Evolutionary conservation across 1,140 invertebrate species (phyloP).

Genomic region (Oppia nitens): DNA sequence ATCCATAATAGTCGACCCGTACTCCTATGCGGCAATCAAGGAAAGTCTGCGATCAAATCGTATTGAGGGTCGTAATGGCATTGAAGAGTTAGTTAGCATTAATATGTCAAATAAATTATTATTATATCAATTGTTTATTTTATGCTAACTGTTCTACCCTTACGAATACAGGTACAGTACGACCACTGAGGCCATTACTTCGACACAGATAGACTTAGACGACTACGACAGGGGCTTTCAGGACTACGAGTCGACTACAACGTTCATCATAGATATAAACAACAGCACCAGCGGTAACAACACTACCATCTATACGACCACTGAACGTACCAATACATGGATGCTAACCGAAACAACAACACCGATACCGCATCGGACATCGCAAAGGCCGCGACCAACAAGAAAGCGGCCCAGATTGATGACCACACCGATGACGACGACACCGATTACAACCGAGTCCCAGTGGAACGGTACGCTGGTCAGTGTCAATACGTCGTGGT

Average conservation of each 20-base stretch:
- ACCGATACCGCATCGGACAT: too few species aligned
- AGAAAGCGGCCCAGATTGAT: neutral
- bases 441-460: neutral
- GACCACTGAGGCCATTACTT: neutral
- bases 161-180: too few species aligned
- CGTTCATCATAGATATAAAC: too few species aligned
- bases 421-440: neutral
- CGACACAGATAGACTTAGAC: neutral
- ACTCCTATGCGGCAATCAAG: neutral
- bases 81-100: conserved; percentile 12
- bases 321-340: neutral
- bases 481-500: neutral
- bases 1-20: conserved; percentile 8
- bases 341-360: neutral
- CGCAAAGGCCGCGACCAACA: neutral
- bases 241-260: too few species aligned
- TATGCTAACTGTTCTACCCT: too few species aligned
- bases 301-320: neutral
- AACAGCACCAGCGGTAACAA: neutral
- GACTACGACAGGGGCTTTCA: neutral
- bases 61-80: conserved; percentile 9
- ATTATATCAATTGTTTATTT: too few species aligned
- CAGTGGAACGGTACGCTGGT: neutral
- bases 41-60: neutral
- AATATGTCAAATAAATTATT: too few species aligned